A percentile compares a stretch with the other conserved stretches of the same genome.
phyloP scores from a whole-genome alignment of 2,888 invertebrate species.

The Cremastinae sp. region DNA sequence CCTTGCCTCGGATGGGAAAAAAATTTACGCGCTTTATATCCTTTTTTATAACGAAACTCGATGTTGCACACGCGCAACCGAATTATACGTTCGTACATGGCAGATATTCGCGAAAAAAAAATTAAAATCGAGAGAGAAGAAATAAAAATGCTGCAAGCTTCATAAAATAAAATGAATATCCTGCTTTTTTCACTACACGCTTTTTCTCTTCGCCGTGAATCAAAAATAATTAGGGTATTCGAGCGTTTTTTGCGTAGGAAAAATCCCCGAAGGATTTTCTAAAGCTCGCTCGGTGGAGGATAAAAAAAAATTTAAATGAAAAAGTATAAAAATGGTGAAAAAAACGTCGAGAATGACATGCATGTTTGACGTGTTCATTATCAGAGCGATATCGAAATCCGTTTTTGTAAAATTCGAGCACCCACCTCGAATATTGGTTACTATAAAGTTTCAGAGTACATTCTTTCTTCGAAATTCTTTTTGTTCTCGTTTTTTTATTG shows the following conservation, averaged over 20 bases:
- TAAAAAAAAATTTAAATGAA: neutral
- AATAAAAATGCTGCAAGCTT: neutral
- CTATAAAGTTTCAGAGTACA: slow-evolving; percentile 46
- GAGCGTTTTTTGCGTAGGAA: neutral
- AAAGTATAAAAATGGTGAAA: slow-evolving; percentile 5
- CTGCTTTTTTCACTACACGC: slow-evolving; percentile 6
- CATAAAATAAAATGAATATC: slow-evolving; percentile 4
- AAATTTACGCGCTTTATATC: slow-evolving; percentile 36
- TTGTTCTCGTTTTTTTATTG: slow-evolving; percentile 20
- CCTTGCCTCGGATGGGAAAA: slow-evolving; percentile 27
- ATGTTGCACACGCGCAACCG: neutral
- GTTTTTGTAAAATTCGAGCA: slow-evolving; percentile 23
- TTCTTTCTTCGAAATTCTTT: slow-evolving; percentile 44
- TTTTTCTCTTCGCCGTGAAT: slow-evolving; percentile 13
- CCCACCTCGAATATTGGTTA: slow-evolving; percentile 50
- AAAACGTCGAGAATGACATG: neutral
- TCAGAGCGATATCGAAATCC: slow-evolving; percentile 38
- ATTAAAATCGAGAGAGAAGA: neutral
- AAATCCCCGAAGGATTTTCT: neutral
- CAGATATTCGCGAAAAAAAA: slow-evolving; percentile 5
- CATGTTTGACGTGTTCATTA: slow-evolving; percentile 22
- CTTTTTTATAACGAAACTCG: slow-evolving; percentile 29
- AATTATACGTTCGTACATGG: slow-evolving; percentile 5
- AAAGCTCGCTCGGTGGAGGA: neutral
- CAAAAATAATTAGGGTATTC: slow-evolving; percentile 45